Evolutionary conservation across 2,113 vertebrate genomes (phyloP).

Genomic region (Galeopterus variegatus): DNA sequence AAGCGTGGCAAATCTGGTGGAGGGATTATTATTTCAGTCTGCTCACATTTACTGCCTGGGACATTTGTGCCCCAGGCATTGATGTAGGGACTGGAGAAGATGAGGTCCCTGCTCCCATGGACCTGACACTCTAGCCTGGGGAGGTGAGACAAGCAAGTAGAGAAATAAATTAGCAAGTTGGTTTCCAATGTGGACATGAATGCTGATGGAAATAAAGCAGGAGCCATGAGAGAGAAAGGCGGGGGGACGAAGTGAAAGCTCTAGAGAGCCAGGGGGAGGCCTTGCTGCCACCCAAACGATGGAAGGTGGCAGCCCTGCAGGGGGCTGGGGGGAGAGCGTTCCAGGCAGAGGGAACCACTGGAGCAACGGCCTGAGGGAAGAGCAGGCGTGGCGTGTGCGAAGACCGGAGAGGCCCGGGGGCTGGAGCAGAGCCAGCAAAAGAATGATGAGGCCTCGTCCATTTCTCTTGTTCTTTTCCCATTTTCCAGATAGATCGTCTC

Average conservation of each 20-base stretch:
- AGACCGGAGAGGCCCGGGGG: not conserved
- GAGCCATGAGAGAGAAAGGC: too few relatives aligned
- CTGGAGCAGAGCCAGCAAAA: not conserved
- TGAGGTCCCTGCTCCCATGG: too few relatives aligned
- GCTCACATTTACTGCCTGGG: not conserved
- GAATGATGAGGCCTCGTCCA: not conserved
- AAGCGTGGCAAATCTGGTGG: too few relatives aligned
- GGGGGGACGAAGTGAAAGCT: too few relatives aligned
- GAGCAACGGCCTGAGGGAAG: not conserved
- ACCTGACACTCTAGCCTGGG: not conserved
- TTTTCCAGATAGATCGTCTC: not conserved
- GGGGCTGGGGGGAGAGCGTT: not conserved
- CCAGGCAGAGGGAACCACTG: not conserved
- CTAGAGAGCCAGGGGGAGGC: too few relatives aligned
- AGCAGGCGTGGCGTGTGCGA: too few relatives aligned
- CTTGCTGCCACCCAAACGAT: not conserved
- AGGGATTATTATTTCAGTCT: not conserved
- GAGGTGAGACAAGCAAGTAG: not conserved
- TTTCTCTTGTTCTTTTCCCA: not conserved
- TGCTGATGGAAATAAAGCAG: not conserved
- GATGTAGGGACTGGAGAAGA: not conserved
- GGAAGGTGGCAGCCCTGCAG: not conserved
- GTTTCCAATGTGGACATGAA: not conserved
- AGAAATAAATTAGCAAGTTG: not conserved
- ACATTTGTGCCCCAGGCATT: too few relatives aligned